Conservation (phyloP, 1,140 invertebrate genomes). For the Cotesia glomerata region DNA sequence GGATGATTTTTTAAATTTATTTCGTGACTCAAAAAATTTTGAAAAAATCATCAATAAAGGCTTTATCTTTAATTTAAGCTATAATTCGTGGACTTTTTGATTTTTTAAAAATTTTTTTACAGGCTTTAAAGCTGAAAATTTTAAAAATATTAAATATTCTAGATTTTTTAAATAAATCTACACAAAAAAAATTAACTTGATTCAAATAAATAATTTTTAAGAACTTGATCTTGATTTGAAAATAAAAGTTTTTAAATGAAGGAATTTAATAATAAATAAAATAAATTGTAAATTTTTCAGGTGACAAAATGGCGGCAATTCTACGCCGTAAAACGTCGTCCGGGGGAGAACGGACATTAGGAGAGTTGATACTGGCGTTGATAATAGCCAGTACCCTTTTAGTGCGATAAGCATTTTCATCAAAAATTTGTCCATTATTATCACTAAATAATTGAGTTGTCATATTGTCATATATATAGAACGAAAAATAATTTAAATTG, state of each 20-base stretch:
- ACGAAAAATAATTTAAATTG: neutral
- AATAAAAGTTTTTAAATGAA: neutral
- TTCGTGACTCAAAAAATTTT: no score
- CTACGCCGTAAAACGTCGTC: slow-evolving; percentile 62
- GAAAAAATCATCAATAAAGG: no score
- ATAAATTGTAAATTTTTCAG: slow-evolving; percentile 49
- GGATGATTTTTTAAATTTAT: no score
- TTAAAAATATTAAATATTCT: no score
- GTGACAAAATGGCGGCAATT: slow-evolving; percentile 64
- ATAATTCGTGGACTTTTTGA: no score
- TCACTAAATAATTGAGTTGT: slow-evolving; percentile 52
- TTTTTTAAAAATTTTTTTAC: no score
- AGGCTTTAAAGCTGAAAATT: no score
- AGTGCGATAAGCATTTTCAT: slow-evolving; percentile 57
- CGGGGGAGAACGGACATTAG: slow-evolving; percentile 44
- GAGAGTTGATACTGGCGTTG: slow-evolving; percentile 49
- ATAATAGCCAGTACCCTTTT: slow-evolving; percentile 51
- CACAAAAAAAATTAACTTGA: no score
- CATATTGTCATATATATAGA: slow-evolving; percentile 47
- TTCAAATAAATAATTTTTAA: no score
- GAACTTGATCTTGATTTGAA: neutral
- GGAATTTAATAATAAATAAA: slow-evolving; percentile 7
- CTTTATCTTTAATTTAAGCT: no score
- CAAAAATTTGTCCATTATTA: slow-evolving; percentile 54
- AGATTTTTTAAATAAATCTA: no score